Evolutionary conservation across 2,888 invertebrate genomes (phyloP), one percentile per base, ranked within the genome.

Genomic region (Lepidonotus clava): DNA sequence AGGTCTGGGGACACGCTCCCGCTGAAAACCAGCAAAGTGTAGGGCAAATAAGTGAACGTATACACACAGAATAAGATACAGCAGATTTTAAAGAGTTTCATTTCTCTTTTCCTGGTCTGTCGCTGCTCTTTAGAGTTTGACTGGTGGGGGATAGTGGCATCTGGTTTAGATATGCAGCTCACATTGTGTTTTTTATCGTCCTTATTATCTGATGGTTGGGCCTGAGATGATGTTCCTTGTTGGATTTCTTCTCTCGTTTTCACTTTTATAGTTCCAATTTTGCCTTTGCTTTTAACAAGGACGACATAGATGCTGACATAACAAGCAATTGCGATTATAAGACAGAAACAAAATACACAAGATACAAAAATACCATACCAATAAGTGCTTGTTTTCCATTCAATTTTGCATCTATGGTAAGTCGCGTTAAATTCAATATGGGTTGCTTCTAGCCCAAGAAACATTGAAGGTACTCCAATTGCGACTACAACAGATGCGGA

Each of bases 51-150:
- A 6, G 76, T 38, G 21, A 76, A 6, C n/a, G 38, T 4, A 76
- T 36, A 76, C 38, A 76, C 76, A 76, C 76, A 36, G 41, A 76
- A 76, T 24, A 36, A 36, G 5, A 76, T 76, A 40, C 38, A 76
- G 41, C 76, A 76, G 1, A 76, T 34, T 21, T 76, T 76, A 38
- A 76, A 76, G n/a, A 76, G 41, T 18, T 76, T 76, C 18, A 38
- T 14, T 21, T 76, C 76, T 76, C 76, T 6, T 21, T 34, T 6
- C 51, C 51, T 51, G 11, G 11, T 21, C 51, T 51, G 11, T 21
- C 51, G 11, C 51, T 51, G 51, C 11, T n/a, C n/a, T n/a, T n/a
- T n/a, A n/a, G n/a, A n/a, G n/a, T n/a, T n/a, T n/a, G n/a, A n/a
- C n/a, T n/a, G n/a, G n/a, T n/a, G n/a, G n/a, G n/a, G n/a, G n/a